A percentile compares a stretch with the other conserved stretches of the same genome.
Conservation (phyloP, 2,888 invertebrate genomes). For the Choristoneura rosaceana region DNA sequence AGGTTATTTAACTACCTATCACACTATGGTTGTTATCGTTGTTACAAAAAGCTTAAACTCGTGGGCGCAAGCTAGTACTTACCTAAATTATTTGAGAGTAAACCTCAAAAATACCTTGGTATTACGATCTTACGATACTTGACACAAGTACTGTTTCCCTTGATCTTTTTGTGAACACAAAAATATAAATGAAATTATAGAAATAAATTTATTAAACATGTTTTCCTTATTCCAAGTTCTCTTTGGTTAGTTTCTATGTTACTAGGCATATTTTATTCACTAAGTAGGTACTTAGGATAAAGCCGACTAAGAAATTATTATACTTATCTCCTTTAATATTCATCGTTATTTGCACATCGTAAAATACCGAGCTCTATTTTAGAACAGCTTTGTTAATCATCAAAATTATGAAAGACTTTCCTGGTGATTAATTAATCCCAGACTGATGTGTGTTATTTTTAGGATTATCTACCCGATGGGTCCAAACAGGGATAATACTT, state of each 20-base stretch:
- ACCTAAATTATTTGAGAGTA: neutral
- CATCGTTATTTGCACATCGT: neutral
- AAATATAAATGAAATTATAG: neutral
- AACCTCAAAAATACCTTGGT: neutral
- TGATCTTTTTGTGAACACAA: neutral
- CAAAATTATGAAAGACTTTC: too few species aligned
- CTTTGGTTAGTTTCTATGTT: neutral
- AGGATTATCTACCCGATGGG: too few species aligned
- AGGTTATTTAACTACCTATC: too few species aligned
- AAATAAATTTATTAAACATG: neutral
- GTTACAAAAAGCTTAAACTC: neutral
- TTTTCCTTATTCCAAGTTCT: neutral
- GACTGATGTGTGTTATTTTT: too few species aligned
- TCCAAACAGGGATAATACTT: too few species aligned
- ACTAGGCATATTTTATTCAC: neutral
- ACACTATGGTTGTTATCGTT: too few species aligned
- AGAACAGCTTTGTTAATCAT: neutral
- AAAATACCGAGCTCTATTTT: neutral
- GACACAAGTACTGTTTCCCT: neutral
- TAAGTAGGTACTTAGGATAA: too few species aligned
- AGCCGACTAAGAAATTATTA: neutral
- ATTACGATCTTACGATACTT: too few species aligned
- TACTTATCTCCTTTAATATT: neutral
- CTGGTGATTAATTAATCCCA: too few species aligned
- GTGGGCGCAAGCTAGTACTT: neutral